Base-by-base conservation (phyloP, 2,888 invertebrate species). In the Apotomis betuletana region DNA sequence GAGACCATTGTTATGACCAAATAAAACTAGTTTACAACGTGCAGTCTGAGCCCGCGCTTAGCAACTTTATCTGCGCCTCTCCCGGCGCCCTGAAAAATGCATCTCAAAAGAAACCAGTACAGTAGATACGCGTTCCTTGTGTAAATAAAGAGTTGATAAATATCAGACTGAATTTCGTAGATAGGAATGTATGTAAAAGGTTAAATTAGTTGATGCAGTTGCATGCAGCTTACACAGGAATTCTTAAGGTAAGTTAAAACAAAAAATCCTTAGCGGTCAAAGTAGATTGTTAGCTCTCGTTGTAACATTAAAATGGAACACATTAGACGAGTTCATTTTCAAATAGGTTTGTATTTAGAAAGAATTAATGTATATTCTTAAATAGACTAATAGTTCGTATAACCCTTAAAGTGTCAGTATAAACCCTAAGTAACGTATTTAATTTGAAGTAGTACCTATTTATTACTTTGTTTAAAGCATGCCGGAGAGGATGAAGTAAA, bases 11-110 rank as follows among this genome's bases (percentile, higher is more conserved):
- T 87, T 87, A 87, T 83, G 83, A 83, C 77, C 84, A 80, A 87
- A 85, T 88, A 87, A 88, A 89, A 88, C 83, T 85, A 86, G 84
- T 88, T 89, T 86, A 85, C 85, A 86, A 79, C 81, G 75, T 75
- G 80, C 83, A 82, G 82, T 82, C 75, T 79, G 77, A 80, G 77
- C 82, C 72, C 75, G 76, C 81, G 86, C 85, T 87, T 86, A 83
- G 82, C 82, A 86, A 88, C 83, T 88, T 85, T 86, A 88, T 87
- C 83, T 84, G 76, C 68, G 63, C 78, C 72, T 74, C 78, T 69
- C 74, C 71, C 72, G 68, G 58, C 58, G 62, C 38, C 52, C 67
- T 68, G 64, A 70, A 74, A 71, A 68, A 72, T 72, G 68, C 72
- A 72, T 63, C 62, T 69, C 73, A 74, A 49, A 73, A 62, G 68